Percentiles rank a stretch among this genome's conserved stretches.
Conservation (phyloP, 1,140 invertebrate species). For the Thrips palmi region DNA sequence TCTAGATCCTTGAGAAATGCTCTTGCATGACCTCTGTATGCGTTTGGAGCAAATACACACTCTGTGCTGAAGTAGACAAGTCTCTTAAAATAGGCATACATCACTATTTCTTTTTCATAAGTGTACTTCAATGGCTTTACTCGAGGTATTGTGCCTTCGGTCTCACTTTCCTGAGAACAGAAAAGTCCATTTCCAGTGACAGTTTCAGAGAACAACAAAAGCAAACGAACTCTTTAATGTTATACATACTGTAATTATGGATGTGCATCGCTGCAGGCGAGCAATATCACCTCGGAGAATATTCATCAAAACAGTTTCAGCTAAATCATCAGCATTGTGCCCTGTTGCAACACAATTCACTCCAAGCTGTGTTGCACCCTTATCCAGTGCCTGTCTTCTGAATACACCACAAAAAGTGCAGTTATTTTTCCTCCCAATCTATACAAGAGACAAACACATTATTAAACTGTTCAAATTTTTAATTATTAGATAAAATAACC, state of each 20-base stretch:
- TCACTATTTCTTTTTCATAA: constrained; percentile 99
- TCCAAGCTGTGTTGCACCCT: constrained; percentile 69
- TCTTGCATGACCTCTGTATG: constrained; percentile 87
- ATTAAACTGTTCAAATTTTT: constrained; percentile 7
- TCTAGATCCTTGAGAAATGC: constrained; percentile 92
- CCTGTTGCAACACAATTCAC: constrained; percentile 93
- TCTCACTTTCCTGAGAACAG: constrained; percentile 47
- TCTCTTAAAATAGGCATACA: constrained; percentile 96
- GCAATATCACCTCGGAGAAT: constrained; percentile 92
- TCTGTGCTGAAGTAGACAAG: constrained; percentile 99
- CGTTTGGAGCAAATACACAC: constrained; percentile 96
- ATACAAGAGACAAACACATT: constrained; percentile 17
- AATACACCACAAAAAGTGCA: constrained; percentile 99
- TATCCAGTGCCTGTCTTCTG: constrained; percentile 84
- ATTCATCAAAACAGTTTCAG: constrained; percentile 98
- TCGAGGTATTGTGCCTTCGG: constrained; percentile 73
- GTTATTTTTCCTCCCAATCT: constrained; percentile 94
- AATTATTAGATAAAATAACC: not conserved
- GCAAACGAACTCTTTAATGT: not conserved
- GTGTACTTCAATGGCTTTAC: constrained; percentile 97
- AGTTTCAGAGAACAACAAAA: not conserved
- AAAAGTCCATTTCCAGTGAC: constrained; percentile 8
- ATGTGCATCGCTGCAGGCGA: constrained; percentile 75
- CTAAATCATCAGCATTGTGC: constrained; percentile 99
- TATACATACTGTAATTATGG: constrained; percentile 58